These are phyloP conservation scores for Drosophila tristis DNA, from an alignment of 1,140 invertebrate genomes.

Conservation along the genomic window DNA sequence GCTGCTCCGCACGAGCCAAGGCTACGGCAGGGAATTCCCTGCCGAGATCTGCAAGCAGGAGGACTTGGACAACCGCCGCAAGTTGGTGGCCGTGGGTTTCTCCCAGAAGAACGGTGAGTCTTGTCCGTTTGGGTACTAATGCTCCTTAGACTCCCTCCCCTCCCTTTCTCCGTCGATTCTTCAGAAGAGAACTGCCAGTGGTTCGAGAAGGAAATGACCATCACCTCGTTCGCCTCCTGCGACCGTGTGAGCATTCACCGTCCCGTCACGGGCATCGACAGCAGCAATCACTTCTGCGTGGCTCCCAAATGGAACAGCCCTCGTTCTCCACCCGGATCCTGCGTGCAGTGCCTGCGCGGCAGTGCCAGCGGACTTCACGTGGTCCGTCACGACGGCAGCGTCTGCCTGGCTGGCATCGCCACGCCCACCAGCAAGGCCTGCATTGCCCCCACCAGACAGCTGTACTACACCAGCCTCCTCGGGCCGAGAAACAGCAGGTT, in stretches of 20 bases:
- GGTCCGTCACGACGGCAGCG: neutral
- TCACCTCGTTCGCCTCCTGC: too few relatives aligned
- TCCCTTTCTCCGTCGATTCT: too few relatives aligned
- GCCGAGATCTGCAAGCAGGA: too few relatives aligned
- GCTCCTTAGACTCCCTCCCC: too few relatives aligned
- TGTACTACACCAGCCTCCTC: constrained; percentile 26
- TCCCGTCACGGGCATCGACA: neutral
- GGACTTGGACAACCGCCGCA: neutral
- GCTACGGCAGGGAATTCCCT: too few relatives aligned
- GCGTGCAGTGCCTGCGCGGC: constrained; percentile 22
- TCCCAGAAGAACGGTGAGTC: neutral
- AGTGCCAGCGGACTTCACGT: constrained; percentile 40
- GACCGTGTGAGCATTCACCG: too few relatives aligned
- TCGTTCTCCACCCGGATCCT: neutral
- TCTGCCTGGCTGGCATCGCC: constrained; percentile 40
- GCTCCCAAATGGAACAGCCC: neutral
- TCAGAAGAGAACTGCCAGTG: neutral
- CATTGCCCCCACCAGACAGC: too few relatives aligned
- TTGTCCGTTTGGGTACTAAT: too few relatives aligned
- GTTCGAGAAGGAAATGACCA: neutral
- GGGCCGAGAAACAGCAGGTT: too few relatives aligned
- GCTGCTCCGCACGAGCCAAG: neutral
- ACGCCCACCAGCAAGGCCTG: constrained; percentile 43
- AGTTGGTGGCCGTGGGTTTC: constrained; percentile 2
- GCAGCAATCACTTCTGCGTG: constrained; percentile 11